Evolutionary conservation across 2,113 vertebrate species (phyloP), one percentile per base, ranked within the genome.

Genomic region (Psephotus haematonotus): DNA sequence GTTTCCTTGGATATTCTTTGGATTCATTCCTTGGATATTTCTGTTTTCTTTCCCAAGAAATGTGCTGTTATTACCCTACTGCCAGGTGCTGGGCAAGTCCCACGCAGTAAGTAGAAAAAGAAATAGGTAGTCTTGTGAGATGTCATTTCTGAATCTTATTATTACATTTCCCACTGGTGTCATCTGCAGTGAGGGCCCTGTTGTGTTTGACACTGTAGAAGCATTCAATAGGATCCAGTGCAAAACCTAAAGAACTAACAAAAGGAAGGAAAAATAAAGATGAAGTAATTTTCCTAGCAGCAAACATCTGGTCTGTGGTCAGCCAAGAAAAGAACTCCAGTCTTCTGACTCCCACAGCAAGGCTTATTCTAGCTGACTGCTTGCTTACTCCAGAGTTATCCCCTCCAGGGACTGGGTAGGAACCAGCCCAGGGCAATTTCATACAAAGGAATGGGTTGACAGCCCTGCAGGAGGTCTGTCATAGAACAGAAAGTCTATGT

Each of bases 221-320:
- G 57, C 81, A 91, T 95, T 96, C 80, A 96, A 82, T 28, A 68
- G 79, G 55, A 94, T 43, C 64, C 69, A 82, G 43, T 24, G 72
- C 50, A 94, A 93, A 95, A 91, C 80, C 69, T n/a, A 1, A 84
- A 91, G 65, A 93, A 52, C 94, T 95, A 95, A 95, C 92, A 96
- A 95, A 96, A 95, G 65, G 50, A 94, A 94, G 72, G 43, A 75
- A 97, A 97, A 95, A 93, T 41, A 93, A 83, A 82, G 74, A 93
- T 67, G 6, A 95, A 94, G 77, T 95, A 78, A 93, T 96, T 86
- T 95, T 92, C 89, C 72, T 95, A 82, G 86, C 47, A 95, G 83
- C 80, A 96, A 95, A 93, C 83, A 93, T 96, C 86, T 96, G 95
- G 62, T 96, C 88, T 95, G 91, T 91, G 92, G 89, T 91, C 69